phyloP scores from a whole-genome alignment of 2,888 invertebrate species.

The Drosophila kambysellisi region DNA sequence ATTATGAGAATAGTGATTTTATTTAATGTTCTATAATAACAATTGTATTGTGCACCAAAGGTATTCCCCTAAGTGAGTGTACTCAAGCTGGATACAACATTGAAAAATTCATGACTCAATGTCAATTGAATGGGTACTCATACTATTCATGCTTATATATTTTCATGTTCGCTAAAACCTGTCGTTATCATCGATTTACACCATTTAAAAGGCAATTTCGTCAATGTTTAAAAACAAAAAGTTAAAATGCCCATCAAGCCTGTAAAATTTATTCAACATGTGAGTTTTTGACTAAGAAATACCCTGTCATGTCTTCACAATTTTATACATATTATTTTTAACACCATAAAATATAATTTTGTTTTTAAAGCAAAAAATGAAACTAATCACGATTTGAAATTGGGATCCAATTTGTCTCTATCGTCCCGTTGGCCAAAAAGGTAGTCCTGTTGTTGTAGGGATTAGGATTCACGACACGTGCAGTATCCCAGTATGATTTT shows the following conservation, averaged over 20 bases:
- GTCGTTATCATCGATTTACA: not conserved
- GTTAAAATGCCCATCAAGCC: not conserved
- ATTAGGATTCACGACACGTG: conserved; percentile 14
- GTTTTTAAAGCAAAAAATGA: not conserved
- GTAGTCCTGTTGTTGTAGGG: conserved; percentile 17
- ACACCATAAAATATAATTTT: not conserved
- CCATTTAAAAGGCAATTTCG: not conserved
- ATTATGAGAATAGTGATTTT: conserved; percentile 4
- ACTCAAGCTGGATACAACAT: conserved; percentile 4
- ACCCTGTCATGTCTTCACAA: not conserved
- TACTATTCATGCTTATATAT: not conserved
- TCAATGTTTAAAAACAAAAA: not conserved
- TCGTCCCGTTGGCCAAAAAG: conserved; percentile 12
- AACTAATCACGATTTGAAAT: not conserved
- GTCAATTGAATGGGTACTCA: not conserved
- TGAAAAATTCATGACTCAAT: conserved; percentile 13
- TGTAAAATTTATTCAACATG: not conserved
- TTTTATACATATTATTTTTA: not conserved
- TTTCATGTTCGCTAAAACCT: conserved; percentile 16
- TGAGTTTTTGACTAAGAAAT: not conserved
- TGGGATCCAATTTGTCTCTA: not conserved
- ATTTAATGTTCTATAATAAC: conserved; percentile 37
- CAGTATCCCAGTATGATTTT: conserved; percentile 9
- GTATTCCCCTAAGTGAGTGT: conserved; percentile 25
- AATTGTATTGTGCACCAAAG: conserved; percentile 1